Conservation (phyloP, 2,113 vertebrate species). For the Strix uralensis region DNA sequence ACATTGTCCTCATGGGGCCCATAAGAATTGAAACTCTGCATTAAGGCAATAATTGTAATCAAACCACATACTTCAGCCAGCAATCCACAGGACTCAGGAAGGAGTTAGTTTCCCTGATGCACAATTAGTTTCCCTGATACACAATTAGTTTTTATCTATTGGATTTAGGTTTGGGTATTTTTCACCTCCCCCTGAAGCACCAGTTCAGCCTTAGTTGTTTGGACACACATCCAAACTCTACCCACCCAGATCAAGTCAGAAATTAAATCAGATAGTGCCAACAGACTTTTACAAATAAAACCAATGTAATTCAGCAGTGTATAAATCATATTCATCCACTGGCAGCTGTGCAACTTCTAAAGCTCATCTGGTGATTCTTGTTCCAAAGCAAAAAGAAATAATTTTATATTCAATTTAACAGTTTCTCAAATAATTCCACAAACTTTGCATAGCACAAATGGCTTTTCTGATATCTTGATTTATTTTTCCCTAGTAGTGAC, state of each 20-base stretch:
- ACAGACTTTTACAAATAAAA: background rate
- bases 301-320: background rate
- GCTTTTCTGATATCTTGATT: conserved; percentile 4
- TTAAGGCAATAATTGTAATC: background rate
- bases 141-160: background rate
- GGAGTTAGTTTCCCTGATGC: background rate
- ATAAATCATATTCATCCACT: background rate
- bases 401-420: background rate
- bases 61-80: background rate
- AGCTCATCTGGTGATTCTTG: background rate
- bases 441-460: background rate
- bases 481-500: background rate
- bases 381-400: background rate
- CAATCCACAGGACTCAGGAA: background rate
- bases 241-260: background rate
- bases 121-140: background rate
- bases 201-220: background rate
- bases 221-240: background rate
- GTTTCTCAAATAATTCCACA: background rate
- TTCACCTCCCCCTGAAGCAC: background rate
- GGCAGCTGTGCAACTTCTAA: background rate
- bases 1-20: background rate
- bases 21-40: background rate
- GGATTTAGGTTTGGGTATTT: background rate
- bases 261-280: background rate